Conservation (phyloP, 1,140 invertebrate genomes). For the Pachypeltis micranthus region DNA sequence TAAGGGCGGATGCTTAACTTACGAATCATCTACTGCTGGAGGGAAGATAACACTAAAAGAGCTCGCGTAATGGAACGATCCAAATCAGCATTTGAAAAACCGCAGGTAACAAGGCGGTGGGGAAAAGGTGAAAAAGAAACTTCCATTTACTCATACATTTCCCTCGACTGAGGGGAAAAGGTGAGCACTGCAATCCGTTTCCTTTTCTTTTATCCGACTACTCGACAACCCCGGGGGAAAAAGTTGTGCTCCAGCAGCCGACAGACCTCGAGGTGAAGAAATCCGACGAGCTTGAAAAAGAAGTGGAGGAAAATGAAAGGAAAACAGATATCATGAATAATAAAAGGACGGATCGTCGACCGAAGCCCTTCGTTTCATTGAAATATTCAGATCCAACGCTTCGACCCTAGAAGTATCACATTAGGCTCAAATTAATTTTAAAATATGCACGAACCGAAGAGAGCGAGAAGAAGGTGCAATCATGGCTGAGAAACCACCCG, state of each 20-base stretch:
- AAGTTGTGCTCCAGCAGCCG: not conserved
- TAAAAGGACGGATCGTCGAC: not conserved
- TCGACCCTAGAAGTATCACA: not conserved
- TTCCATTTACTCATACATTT: slow-evolving; percentile 8
- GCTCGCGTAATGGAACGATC: not conserved
- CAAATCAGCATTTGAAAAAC: slow-evolving; percentile 1
- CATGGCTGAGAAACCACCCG: not conserved
- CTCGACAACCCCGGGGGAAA: not conserved
- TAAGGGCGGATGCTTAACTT: no score
- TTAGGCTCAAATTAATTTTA: slow-evolving; percentile 4
- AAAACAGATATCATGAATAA: slow-evolving; percentile 10
- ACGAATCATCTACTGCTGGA: no score
- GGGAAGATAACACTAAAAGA: no score
- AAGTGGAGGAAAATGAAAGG: slow-evolving; percentile 4
- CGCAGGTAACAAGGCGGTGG: not conserved
- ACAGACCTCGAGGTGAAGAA: not conserved
- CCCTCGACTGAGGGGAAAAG: not conserved
- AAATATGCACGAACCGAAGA: not conserved
- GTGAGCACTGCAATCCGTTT: not conserved
- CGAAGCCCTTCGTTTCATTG: not conserved
- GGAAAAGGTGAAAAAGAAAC: not conserved
- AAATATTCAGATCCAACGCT: not conserved
- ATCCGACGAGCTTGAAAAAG: not conserved
- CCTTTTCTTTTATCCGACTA: not conserved
- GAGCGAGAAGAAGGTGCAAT: not conserved